phyloP scores from a whole-genome alignment of 2,888 invertebrate species.

The Eilema sororculum region DNA sequence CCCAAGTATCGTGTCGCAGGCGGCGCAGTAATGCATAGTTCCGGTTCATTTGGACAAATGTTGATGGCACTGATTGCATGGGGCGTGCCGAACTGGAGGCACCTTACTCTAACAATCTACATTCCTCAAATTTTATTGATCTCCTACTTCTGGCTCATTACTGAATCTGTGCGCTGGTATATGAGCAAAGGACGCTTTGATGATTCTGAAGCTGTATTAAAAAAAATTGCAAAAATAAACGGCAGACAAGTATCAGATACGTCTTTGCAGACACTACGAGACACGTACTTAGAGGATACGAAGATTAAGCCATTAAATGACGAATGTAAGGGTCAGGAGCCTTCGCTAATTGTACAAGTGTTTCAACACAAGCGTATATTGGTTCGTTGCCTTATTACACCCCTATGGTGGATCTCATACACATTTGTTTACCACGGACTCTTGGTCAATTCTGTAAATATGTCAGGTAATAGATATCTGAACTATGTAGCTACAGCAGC shows the following conservation, averaged over 20 bases:
- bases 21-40: slow-evolving; percentile 89
- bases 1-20: slow-evolving; percentile 90
- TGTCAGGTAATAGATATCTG: slow-evolving; percentile 88
- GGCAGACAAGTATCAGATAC: slow-evolving; percentile 71
- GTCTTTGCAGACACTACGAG: slow-evolving; percentile 63
- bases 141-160: slow-evolving; percentile 89
- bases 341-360: slow-evolving; percentile 69
- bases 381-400: slow-evolving; percentile 61
- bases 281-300: slow-evolving; percentile 63
- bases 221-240: slow-evolving; percentile 88
- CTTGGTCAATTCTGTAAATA: slow-evolving; percentile 88
- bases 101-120: slow-evolving; percentile 89
- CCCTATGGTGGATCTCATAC: slow-evolving; percentile 88
- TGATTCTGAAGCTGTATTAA: too few species aligned
- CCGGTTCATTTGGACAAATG: slow-evolving; percentile 91
- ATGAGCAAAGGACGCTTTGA: slow-evolving; percentile 90
- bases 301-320: slow-evolving; percentile 51
- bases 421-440: slow-evolving; percentile 89
- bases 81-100: slow-evolving; percentile 90
- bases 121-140: slow-evolving; percentile 89
- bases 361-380: slow-evolving; percentile 66
- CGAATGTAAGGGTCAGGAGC: slow-evolving; percentile 55
- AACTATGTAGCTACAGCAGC: slow-evolving; percentile 88
- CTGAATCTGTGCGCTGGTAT: slow-evolving; percentile 93
- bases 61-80: slow-evolving; percentile 90